A percentile compares a stretch with the other conserved stretches of the same genome.
phyloP scores from a whole-genome alignment of 2,113 vertebrate genomes.

The Aegypius monachus region DNA sequence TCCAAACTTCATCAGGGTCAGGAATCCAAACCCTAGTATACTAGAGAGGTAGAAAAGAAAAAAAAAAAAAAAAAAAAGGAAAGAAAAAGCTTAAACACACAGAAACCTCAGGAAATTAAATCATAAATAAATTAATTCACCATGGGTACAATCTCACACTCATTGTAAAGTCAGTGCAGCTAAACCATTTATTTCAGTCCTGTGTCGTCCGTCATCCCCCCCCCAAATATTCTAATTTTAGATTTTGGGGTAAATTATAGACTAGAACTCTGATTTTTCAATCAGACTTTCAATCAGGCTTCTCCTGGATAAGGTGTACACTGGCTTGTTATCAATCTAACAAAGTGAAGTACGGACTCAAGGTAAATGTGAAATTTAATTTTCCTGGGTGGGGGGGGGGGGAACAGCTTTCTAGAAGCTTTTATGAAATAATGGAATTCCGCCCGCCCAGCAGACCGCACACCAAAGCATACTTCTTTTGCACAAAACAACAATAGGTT shows the following conservation, averaged over 20 bases:
- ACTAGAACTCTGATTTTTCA: background rate
- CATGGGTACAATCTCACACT: background rate
- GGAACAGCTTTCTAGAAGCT: background rate
- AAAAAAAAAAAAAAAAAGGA: background rate
- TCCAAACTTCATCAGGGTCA: conserved; percentile 91
- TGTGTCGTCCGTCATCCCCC: rapidly evolving
- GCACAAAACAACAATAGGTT: background rate
- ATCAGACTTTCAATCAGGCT: background rate
- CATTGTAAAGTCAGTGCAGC: background rate
- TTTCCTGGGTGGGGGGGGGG: background rate
- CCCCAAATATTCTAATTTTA: background rate
- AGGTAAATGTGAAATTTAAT: background rate
- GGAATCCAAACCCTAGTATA: conserved; percentile 94
- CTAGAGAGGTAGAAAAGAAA: conserved; percentile 60
- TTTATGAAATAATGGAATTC: background rate
- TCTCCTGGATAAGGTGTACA: background rate
- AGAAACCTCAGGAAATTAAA: background rate
- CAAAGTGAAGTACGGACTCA: background rate
- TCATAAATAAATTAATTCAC: background rate
- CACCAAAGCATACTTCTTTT: background rate
- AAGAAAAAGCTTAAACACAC: background rate
- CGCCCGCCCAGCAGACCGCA: background rate
- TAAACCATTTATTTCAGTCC: background rate
- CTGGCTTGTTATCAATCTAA: background rate
- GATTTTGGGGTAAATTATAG: background rate